phyloP scores from a whole-genome alignment of 1,140 invertebrate species.

The Lasaia peninsularis region DNA sequence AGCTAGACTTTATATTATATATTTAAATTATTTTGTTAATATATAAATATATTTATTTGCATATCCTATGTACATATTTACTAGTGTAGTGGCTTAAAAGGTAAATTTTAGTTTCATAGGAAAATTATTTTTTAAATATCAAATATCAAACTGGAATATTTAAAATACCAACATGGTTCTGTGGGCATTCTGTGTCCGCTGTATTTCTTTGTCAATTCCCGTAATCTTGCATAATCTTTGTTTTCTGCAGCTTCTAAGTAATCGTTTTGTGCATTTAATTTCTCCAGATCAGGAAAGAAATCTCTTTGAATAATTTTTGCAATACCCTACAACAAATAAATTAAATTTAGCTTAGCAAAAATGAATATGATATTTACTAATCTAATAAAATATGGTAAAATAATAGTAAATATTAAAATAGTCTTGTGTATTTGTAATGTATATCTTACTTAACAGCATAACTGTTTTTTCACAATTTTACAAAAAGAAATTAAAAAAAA shows the following conservation, averaged over 20 bases:
- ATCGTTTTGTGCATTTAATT: slow-evolving; percentile 94
- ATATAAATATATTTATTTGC: too few species aligned
- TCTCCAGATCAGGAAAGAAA: slow-evolving; percentile 97
- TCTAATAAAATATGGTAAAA: not conserved
- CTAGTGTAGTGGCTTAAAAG: too few species aligned
- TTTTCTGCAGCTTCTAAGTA: slow-evolving; percentile 93
- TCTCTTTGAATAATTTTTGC: slow-evolving; percentile 97
- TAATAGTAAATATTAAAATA: too few species aligned
- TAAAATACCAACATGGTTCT: slow-evolving; percentile 77
- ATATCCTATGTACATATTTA: too few species aligned
- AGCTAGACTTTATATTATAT: too few species aligned
- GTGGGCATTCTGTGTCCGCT: slow-evolving; percentile 82
- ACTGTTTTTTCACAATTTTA: too few species aligned
- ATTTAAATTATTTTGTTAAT: too few species aligned
- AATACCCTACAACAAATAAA: slow-evolving; percentile 81
- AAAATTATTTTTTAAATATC: too few species aligned
- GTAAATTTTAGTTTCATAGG: not conserved
- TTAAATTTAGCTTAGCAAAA: slow-evolving; percentile 13
- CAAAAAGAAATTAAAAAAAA: too few species aligned
- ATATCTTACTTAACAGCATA: too few species aligned
- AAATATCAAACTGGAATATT: too few species aligned
- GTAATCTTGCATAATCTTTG: slow-evolving; percentile 91
- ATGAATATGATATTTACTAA: not conserved
- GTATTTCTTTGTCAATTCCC: slow-evolving; percentile 93
- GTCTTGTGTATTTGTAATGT: too few species aligned